A percentile compares a stretch with the other conserved stretches of the same genome.
Conservation (phyloP, 2,888 invertebrate species). For the Trypoxylon attenuatum region DNA sequence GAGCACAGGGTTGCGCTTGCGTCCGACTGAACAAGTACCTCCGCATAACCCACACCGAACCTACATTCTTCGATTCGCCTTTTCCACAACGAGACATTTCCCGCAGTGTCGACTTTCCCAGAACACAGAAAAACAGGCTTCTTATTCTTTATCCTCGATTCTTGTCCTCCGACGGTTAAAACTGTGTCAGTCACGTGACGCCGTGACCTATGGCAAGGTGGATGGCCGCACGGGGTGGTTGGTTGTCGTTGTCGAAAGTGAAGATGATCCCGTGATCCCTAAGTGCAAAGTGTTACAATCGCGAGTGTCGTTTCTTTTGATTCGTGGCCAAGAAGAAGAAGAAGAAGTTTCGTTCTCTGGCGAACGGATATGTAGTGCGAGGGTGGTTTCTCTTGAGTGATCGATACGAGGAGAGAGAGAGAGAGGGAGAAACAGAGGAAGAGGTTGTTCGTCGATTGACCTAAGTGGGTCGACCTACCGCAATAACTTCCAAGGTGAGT, state of each 20-base stretch:
- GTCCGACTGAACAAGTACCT: too few relatives aligned
- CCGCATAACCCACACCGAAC: too few relatives aligned
- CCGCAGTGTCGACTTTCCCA: neutral
- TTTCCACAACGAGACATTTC: neutral
- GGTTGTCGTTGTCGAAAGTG: slow-evolving; percentile 22
- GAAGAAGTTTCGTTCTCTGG: neutral
- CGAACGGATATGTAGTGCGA: slow-evolving; percentile 1
- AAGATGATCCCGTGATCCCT: neutral
- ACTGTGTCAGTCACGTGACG: slow-evolving; percentile 39
- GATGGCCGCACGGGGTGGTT: slow-evolving; percentile 7
- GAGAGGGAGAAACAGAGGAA: slow-evolving; percentile 9
- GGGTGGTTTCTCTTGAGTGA: neutral
- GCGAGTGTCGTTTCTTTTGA: neutral
- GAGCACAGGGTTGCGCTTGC: slow-evolving; percentile 50
- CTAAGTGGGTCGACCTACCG: slow-evolving; percentile 36
- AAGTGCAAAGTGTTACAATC: neutral
- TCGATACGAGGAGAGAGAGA: slow-evolving; percentile 5
- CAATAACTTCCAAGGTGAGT: slow-evolving; percentile 27
- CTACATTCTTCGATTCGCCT: too few relatives aligned
- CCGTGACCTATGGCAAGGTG: slow-evolving; percentile 21
- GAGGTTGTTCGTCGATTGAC: slow-evolving; percentile 11
- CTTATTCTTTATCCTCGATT: slow-evolving; percentile 1
- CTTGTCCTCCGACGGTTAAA: slow-evolving; percentile 4
- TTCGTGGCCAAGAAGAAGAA: neutral
- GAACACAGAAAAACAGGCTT: too few relatives aligned